Conservation (phyloP, 1,140 invertebrate species). For the Meloidogyne floridensis region DNA sequence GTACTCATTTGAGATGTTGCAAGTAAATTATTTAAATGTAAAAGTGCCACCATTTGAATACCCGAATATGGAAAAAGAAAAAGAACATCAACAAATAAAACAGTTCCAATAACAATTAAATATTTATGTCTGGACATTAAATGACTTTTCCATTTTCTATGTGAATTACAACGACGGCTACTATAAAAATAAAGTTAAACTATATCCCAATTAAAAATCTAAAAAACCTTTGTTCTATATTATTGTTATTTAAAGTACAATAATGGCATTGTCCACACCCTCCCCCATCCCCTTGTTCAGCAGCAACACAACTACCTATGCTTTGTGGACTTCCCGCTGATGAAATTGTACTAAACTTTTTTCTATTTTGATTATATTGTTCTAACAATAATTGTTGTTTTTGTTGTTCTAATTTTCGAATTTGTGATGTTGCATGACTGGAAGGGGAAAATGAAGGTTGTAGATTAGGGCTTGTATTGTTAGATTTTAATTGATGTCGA, state of each 20-base stretch:
- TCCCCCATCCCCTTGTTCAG: neutral
- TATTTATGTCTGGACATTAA: conserved; percentile 66
- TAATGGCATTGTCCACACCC: neutral
- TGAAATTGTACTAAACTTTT: neutral
- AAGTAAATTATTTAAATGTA: conserved; percentile 62
- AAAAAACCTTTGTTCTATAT: neutral
- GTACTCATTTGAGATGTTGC: conserved; percentile 52
- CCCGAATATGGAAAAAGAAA: conserved; percentile 65
- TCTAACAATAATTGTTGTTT: conserved; percentile 4
- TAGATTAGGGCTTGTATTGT: neutral
- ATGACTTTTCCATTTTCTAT: conserved; percentile 54
- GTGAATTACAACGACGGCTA: conserved; percentile 55
- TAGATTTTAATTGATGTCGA: neutral
- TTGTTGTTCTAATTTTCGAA: neutral
- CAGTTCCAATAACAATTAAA: conserved; percentile 63
- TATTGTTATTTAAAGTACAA: neutral
- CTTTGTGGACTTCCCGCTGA: neutral
- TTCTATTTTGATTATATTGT: neutral
- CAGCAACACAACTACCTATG: neutral
- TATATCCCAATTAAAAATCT: neutral
- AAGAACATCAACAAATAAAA: conserved; percentile 64
- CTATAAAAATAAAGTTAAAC: neutral
- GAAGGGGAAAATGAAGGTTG: neutral
- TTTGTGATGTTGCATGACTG: neutral
- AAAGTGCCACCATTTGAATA: conserved; percentile 62